Base-by-base conservation (phyloP, 2,888 invertebrate species). In the Calliopum simillimum region DNA sequence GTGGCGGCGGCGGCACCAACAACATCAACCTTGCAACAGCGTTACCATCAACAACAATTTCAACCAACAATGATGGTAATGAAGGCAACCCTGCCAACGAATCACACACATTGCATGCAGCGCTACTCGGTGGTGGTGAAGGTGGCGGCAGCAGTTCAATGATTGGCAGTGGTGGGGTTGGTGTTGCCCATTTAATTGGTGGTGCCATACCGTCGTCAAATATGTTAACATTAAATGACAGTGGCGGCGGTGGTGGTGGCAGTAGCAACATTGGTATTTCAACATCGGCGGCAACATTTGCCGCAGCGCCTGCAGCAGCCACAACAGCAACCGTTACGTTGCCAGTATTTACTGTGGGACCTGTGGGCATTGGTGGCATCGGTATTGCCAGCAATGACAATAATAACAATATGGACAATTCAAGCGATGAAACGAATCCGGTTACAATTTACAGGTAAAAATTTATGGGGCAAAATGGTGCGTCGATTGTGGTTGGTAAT, bases 391-490 rank as follows among this genome's bases (percentile, higher is more conserved):
- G 74, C 83, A 89, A 89, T 83, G 88, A 91, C 85, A 90, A 89
- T 86, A 91, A 91, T 87, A 91, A 91, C 82, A 90, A 90, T 82
- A 91, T 90, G 83, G 93, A 94, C 89, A 94, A 93, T 90, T 92
- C 90, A 86, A 93, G 93, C 89, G 93, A 94, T 86, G 93, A 94
- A 88, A 93, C 93, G 87, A 93, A 92, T 88, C 92, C 93, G 86
- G 92, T 94, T 87, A 94, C 94, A 79, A 94, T 95, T 87, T 95
- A 95, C 91, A 93, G 95, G 95, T 94, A 92, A 83, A 73, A 12
- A 33, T 33, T 33, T 8, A 33, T n/a, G n/a, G n/a, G n/a, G n/a
- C 33, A 33, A 33, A 33, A 33, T 8, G 4, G 6, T 25, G 12
- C 13, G 16, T n/a, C n/a, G n/a, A n/a, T n/a, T n/a, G n/a, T n/a